These are phyloP conservation scores for Epinotia demarniana DNA, from an alignment of 2,888 invertebrate species.

Conservation along the genomic window DNA sequence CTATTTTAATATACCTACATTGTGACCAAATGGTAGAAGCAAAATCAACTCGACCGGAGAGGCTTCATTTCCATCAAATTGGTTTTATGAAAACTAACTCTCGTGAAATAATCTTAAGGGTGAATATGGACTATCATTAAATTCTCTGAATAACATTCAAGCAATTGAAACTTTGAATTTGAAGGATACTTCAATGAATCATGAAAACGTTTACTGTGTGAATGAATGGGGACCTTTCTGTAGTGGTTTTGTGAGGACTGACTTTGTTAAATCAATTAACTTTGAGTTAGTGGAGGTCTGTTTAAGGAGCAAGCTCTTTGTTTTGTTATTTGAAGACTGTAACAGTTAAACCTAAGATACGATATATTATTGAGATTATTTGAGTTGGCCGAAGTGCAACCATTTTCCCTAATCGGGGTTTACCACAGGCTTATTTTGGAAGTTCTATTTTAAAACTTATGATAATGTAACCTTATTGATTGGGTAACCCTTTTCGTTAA, in stretches of 20 bases:
- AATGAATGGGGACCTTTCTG: conserved; percentile 6
- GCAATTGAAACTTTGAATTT: background rate
- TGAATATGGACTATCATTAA: background rate
- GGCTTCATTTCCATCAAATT: background rate
- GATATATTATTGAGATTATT: no score
- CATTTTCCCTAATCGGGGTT: no score
- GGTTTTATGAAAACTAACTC: background rate
- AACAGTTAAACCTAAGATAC: background rate
- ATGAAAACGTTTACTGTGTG: background rate
- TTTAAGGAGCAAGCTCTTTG: background rate
- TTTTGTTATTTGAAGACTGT: background rate
- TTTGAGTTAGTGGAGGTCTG: background rate
- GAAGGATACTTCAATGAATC: background rate
- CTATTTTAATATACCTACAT: background rate
- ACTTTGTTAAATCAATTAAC: conserved; percentile 16
- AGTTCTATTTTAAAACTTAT: no score
- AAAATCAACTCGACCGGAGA: background rate
- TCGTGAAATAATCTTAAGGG: background rate
- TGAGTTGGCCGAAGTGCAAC: no score
- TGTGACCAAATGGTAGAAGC: background rate
- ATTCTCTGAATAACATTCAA: background rate
- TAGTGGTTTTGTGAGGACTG: conserved; percentile 6
- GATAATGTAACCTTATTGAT: no score
- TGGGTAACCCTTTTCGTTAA: no score
- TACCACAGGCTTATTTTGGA: no score